Evolutionary conservation across 1,140 invertebrate species (phyloP), one percentile per base, ranked within the genome.

Genomic region (Bombus superbus): DNA sequence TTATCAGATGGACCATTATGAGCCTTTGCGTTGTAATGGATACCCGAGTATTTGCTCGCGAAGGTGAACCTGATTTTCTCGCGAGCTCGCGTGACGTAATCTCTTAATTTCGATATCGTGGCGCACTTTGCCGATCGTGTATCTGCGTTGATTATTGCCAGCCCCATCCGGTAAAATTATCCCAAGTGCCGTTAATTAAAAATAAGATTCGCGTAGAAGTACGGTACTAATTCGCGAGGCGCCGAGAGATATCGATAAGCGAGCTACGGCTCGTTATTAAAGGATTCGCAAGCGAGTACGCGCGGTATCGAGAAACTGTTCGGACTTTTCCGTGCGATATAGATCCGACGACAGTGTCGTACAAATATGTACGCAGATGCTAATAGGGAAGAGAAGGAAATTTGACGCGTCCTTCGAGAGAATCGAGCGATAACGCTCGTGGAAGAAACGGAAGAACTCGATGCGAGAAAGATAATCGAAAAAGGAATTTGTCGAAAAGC

Each of bases 1-100:
- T 75, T 82, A 75, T 82, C 81, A 47, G 81, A 75, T 75, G 42
- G 38, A 66, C 72, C 40, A 66, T 47, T 75, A 75, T 57, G 9
- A 75, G 25, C 42, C 47, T 53, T 22, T 18, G 47, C 35, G 40
- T 64, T 47, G 42, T 35, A 64, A 47, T n/a, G 53, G 57, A 66
- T 75, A 62, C 47, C 32, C 72, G 22, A 15, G 40, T 11, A 38
- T 38, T 64, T n/a, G 25, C 42, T 35, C 25, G 25, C 8, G 15
- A 62, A 75, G 57, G 71, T 42, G 47, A 82, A 47, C 81, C 59
- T 75, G 71, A 75, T 72, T 47, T n/a, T n/a, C 81, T 66, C 40
- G 40, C 44, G 35, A n/a, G 3, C 40, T 32, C 38, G 35, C 38
- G 68, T 81, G 38, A 59, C 47, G 79, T 42, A 81, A 81, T 57